These are phyloP conservation scores for Sanderia malayensis DNA, from an alignment of 30 jellyfish, hydroid and myxozoan species.

Conservation along the genomic window DNA sequence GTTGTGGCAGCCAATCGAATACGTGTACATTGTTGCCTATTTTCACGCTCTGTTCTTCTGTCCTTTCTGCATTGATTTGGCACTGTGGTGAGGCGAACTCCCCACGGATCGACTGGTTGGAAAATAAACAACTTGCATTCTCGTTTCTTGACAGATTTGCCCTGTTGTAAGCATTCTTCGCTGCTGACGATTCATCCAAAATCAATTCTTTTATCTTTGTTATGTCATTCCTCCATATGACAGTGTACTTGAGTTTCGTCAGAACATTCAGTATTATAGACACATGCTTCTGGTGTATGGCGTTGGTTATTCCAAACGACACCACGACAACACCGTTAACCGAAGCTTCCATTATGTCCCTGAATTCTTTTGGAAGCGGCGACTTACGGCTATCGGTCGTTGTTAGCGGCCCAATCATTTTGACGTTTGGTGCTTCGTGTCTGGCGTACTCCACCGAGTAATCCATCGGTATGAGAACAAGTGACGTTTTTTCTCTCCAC, in stretches of 20 bases:
- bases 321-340: slow-evolving; percentile 26
- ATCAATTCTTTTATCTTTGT: slow-evolving; percentile 2
- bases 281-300: slow-evolving; percentile 9
- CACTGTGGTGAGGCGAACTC: neutral
- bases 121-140: neutral
- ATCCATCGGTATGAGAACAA: slow-evolving; percentile 65
- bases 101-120: neutral
- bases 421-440: slow-evolving; percentile 60
- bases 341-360: slow-evolving; percentile 17
- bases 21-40: slow-evolving; percentile 41
- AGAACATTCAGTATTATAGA: slow-evolving; percentile 17
- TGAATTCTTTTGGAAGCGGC: slow-evolving; percentile 27
- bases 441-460: slow-evolving; percentile 61
- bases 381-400: slow-evolving; percentile 1
- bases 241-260: slow-evolving; percentile 2
- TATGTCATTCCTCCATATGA: slow-evolving; percentile 54
- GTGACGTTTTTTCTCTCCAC: slow-evolving; percentile 51
- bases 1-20: slow-evolving; percentile 75
- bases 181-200: neutral
- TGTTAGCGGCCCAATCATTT: slow-evolving; percentile 63
- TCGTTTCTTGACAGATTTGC: neutral
- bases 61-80: neutral
- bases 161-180: neutral
- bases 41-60: neutral
- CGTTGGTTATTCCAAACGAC: slow-evolving; percentile 59